These are phyloP conservation scores for Poecile atricapillus DNA, from an alignment of 2,113 vertebrate genomes.

Conservation along the genomic window DNA sequence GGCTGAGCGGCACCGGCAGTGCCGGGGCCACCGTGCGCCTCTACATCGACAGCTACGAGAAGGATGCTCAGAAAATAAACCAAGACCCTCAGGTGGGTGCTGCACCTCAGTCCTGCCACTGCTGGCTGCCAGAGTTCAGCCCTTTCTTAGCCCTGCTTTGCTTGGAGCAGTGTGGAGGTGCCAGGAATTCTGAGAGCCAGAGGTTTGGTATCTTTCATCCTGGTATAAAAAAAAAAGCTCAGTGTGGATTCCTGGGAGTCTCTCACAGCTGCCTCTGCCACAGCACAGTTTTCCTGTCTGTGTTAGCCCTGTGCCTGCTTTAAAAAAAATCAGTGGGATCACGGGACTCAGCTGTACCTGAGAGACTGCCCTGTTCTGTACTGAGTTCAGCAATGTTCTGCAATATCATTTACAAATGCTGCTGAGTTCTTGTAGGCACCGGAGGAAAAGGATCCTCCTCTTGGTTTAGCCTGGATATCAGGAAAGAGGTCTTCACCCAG, in stretches of 20 bases:
- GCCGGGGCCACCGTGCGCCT: slow-evolving; percentile 92
- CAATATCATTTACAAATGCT: background rate
- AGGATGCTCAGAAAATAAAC: slow-evolving; percentile 86
- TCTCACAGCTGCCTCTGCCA: background rate
- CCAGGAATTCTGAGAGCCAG: background rate
- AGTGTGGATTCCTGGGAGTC: background rate
- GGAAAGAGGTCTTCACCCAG: background rate
- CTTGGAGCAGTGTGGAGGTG: background rate
- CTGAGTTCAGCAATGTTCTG: background rate
- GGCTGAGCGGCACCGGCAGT: slow-evolving; percentile 95
- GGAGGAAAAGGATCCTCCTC: background rate
- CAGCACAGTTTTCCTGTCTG: background rate
- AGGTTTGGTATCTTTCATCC: background rate
- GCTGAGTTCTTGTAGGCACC: background rate
- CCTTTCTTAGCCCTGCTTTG: background rate
- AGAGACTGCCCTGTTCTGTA: background rate
- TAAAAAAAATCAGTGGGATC: background rate
- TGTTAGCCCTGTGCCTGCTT: background rate
- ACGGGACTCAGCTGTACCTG: background rate
- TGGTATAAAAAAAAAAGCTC: rapidly evolving
- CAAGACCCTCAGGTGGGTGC: slow-evolving; percentile 89
- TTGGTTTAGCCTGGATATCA: background rate
- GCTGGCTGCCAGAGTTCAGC: background rate
- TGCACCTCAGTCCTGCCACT: rapidly evolving
- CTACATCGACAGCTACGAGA: slow-evolving; percentile 98